phyloP scores from a whole-genome alignment of 1,140 invertebrate species.

The Leptopilina clavipes region DNA sequence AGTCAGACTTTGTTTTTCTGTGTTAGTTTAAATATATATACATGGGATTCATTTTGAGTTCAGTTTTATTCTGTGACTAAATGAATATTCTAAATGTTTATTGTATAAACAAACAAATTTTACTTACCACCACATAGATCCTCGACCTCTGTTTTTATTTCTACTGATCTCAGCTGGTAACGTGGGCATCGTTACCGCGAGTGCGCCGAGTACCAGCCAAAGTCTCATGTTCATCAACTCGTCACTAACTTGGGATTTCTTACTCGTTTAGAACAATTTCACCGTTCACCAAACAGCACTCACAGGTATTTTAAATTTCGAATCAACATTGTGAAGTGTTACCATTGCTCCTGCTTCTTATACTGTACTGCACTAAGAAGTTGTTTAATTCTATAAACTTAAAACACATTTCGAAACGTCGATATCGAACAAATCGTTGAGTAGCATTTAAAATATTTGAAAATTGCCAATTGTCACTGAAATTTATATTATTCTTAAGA shows the following conservation, averaged over 20 bases:
- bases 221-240: slow-evolving; percentile 62
- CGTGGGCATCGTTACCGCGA: slow-evolving; percentile 62
- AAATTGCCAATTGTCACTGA: slow-evolving; percentile 39
- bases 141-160: slow-evolving; percentile 75
- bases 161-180: slow-evolving; percentile 66
- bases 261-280: slow-evolving; percentile 27
- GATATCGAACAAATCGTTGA: slow-evolving; percentile 2
- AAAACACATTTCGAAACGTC: background rate
- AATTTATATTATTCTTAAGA: background rate
- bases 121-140: slow-evolving; percentile 78
- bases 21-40: too few species aligned
- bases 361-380: background rate
- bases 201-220: slow-evolving; percentile 65
- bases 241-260: background rate
- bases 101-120: background rate
- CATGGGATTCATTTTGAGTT: too few species aligned
- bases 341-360: slow-evolving; percentile 19
- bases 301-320: slow-evolving; percentile 46
- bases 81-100: background rate
- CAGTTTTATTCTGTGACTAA: too few species aligned
- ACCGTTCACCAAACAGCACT: slow-evolving; percentile 55
- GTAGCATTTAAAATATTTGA: slow-evolving; percentile 23
- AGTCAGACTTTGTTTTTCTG: too few species aligned
- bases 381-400: background rate
- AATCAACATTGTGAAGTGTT: slow-evolving; percentile 42